Base-by-base conservation (phyloP, 2,113 vertebrate species). In the Leiothrix lutea region DNA sequence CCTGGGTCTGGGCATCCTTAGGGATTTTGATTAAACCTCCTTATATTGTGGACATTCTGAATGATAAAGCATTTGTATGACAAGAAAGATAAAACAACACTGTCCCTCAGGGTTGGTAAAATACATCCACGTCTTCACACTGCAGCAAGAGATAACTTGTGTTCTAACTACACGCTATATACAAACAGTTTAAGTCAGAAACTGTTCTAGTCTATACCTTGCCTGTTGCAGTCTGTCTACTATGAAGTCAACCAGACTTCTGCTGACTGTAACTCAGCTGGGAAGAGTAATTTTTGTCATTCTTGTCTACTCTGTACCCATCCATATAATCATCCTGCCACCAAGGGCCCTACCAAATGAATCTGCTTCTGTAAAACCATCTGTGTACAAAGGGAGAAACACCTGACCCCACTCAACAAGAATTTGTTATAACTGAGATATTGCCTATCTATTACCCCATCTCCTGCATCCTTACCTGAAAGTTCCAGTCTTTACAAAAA, bases 331-430 rank as follows among this genome's bases (percentile, higher is more conserved):
- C 33, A 86, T 35, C 10, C 40, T 1, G 7, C 20, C 33, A 80
- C 13, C 17, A 58, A 71, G 4, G 10, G 33, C 11, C 1, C 17
- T 31, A 40, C 0, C 1, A 8, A 93, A 65, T 28, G 13, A 23
- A 42, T 18, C 36, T 72, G 53, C 20, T 75, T 45, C 38, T 50
- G 5, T 45, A 57, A 20, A 60, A 35, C 15, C 12, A 24, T 3
- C 8, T 48, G 36, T 6, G 9, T 14, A 12, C 28, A 29, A 81
- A 10, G 6, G 3, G 2, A 35, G 13, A 66, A 90, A 79, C 4
- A 2, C 14, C 61, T 70, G n/a, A 65, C 6, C 11, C 23, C 36
- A 85, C 6, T 10, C 14, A 47, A 71, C 26, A 67, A 86, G 44
- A 62, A 66, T 12, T 35, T 77, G 17, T 51, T 42, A 48, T 22